These are phyloP conservation scores for Megastigmus dorsalis DNA, from an alignment of 2,888 invertebrate species.

Conservation along the genomic window DNA sequence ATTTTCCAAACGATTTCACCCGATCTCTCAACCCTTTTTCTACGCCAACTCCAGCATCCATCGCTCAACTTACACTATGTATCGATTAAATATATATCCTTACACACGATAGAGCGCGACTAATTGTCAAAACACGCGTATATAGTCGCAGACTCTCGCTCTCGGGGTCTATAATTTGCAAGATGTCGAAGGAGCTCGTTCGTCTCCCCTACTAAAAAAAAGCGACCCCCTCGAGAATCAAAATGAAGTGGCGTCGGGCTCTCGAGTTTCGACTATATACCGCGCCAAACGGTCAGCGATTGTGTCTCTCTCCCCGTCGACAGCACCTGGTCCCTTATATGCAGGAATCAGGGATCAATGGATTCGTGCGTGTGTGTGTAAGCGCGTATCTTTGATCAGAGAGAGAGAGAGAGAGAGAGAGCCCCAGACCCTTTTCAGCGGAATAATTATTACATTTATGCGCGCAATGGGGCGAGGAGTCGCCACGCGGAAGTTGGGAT, in stretches of 20 bases:
- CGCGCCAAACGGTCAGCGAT: slow-evolving; percentile 33
- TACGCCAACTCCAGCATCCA: not conserved
- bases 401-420: no score
- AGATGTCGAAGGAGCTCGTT: not conserved
- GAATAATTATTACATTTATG: slow-evolving; percentile 29
- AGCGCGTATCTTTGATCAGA: slow-evolving; percentile 24
- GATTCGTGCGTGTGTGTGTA: no score
- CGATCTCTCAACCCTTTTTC: not conserved
- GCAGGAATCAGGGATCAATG: not conserved
- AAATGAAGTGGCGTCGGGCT: slow-evolving; percentile 25
- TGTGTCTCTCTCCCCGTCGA: not conserved
- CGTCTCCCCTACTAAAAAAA: not conserved
- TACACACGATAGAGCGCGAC: no score
- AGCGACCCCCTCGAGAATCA: not conserved
- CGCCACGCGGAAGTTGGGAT: not conserved
- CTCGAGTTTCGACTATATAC: slow-evolving; percentile 41
- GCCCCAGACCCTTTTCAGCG: not conserved
- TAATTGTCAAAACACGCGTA: slow-evolving; percentile 41
- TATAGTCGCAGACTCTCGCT: no score
- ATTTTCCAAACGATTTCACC: slow-evolving; percentile 38
- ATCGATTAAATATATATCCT: not conserved
- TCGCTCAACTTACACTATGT: not conserved
- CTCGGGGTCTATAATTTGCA: not conserved
- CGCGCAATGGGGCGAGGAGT: not conserved
- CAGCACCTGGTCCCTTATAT: slow-evolving; percentile 17